Evolutionary conservation across 2,113 vertebrate species (phyloP).

Genomic region (Barbus barbus): DNA sequence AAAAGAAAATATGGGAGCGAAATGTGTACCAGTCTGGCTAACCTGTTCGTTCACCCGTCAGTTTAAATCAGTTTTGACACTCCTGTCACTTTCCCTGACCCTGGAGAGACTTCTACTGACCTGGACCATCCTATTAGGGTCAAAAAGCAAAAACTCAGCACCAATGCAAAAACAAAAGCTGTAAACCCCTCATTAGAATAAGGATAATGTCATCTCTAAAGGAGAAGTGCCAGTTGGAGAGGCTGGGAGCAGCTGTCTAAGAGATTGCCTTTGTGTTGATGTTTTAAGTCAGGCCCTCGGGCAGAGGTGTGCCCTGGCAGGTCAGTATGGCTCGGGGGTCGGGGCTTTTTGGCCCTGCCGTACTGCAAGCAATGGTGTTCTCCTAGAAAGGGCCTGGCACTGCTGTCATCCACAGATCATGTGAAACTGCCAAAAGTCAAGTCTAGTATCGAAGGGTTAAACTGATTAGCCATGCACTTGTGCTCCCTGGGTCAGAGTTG

Average conservation of each 20-base stretch:
- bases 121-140: slow-evolving; percentile 75
- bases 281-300: slow-evolving; percentile 73
- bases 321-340: slow-evolving; percentile 74
- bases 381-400: slow-evolving; percentile 71
- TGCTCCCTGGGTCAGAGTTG: slow-evolving; percentile 73
- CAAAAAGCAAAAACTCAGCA: slow-evolving; percentile 60
- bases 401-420: slow-evolving; percentile 75
- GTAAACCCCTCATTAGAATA: slow-evolving; percentile 75
- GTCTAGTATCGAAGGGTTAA: slow-evolving; percentile 70
- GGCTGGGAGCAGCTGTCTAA: slow-evolving; percentile 70
- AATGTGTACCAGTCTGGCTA: slow-evolving; percentile 42
- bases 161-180: slow-evolving; percentile 72
- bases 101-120: slow-evolving; percentile 69
- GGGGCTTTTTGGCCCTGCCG: slow-evolving; percentile 74
- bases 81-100: slow-evolving; percentile 76
- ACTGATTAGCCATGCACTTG: slow-evolving; percentile 80
- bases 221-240: slow-evolving; percentile 71
- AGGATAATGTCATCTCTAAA: slow-evolving; percentile 68
- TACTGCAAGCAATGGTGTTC: slow-evolving; percentile 64
- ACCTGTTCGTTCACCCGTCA: slow-evolving; percentile 51
- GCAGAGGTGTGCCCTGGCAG: slow-evolving; percentile 72
- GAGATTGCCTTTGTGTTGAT: slow-evolving; percentile 71
- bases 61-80: slow-evolving; percentile 72
- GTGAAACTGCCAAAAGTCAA: slow-evolving; percentile 69
- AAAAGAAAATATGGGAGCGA: slow-evolving; percentile 36